Base-by-base conservation (phyloP, 2,113 vertebrate species). In the Muntiacus reevesi region DNA sequence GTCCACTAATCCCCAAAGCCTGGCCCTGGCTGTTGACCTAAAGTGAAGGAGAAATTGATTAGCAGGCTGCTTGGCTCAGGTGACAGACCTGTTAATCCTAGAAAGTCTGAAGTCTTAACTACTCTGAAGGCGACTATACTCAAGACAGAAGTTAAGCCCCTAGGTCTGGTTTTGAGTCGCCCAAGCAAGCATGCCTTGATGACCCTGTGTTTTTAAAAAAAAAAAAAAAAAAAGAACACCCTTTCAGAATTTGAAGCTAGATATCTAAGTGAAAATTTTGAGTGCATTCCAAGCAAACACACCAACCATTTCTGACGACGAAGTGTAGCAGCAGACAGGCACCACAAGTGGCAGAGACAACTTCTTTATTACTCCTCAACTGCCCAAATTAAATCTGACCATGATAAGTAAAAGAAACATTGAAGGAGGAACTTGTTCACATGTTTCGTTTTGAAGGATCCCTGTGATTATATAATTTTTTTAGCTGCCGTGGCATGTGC, bases 81-180 rank as follows among this genome's bases (percentile, higher is more conserved):
- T 96, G 89, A 97, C 52, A 93, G 60, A 76, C n/a, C 33, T 84
- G 62, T 89, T 96, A 92, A 87, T 96, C 33, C 67, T 27, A 67
- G 33, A 78, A 94, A 93, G 21, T 92, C 74, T 92, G 28, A 87
- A 87, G 21, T 50, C 67, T 88, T 94, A 91, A 91, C 36, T 96
- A 82, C 74, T 52, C 74, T 90, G 36, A 94, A 95, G 81, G 43
- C 52, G 45, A 88, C 14, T n/a, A 3, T 40, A 52, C 79, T 89
- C 60, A 62, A 89, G 52, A 30, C 16, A 83, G 30, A n/a, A 45
- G 54, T 76, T 87, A 83, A 60, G 15, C 90, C 50, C 13, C 40
- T 45, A 25, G 36, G 50, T 85, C 57, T 85, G 6, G 0, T 40
- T 92, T 36, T 67, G 47, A 92, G 62, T 62, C 83, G 12, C 17